Evolutionary conservation across 2,113 vertebrate genomes (phyloP), one percentile per base, ranked within the genome.

Genomic region (Oriolus oriolus): DNA sequence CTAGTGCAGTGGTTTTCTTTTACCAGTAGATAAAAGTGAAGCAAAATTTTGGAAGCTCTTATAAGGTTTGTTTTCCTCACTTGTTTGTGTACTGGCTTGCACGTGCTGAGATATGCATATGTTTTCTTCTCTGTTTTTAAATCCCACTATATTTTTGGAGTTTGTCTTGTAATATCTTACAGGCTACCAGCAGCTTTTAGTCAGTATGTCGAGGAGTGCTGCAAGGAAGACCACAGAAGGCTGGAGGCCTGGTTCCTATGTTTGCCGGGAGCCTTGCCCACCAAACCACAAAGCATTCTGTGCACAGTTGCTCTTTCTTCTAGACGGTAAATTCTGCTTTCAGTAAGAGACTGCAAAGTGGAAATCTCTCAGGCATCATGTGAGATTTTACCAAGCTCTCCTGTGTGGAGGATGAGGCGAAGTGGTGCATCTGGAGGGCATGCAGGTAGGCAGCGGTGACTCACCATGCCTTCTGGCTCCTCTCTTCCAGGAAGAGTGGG

Each of bases 371-470:
- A 7, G 49, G 18, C 8, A 65, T 65, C 23, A 5, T 14, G 33
- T 52, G 79, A 17, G 59, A 63, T 74, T 96, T 89, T 80, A 26
- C 2, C 0, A 2, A 2, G 47, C 31, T 77, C 59, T 70, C 37
- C 17, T 47, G 5, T 42, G 30, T 65, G 47, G 69, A 76, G 21
- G 26, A 59, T 59, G 30, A 74, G 47, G 50, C 21, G 17, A 22
- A 50, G 16, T 3, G 16, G 8, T 74, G 54, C 1, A 7, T 41
- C 59, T 0, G 0, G 42, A 60, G 57, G 50, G n/a, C 41, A 10
- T 52, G 30, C 3, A 1, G 78, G 39, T 14, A 47, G 54, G 21
- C 30, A 44, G 31, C 2, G 3, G 50, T 83, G 63, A 83, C 39
- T 91, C 65, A 47, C 70, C 26, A 10, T 16, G 45, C 30, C 10